phyloP scores from a whole-genome alignment of 1,140 invertebrate species.

The Lepidurus couesii region DNA sequence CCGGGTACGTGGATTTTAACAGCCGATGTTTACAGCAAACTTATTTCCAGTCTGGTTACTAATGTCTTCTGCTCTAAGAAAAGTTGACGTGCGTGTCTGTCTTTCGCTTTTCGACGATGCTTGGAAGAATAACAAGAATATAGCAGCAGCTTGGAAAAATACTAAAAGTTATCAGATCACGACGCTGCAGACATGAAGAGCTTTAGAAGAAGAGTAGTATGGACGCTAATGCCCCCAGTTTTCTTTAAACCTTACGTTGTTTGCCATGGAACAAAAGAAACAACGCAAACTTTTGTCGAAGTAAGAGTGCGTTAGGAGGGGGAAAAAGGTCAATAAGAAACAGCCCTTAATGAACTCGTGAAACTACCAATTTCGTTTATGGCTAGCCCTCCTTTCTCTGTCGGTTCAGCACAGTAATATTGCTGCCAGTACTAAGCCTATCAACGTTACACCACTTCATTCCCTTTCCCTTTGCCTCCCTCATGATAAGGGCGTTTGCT shows the following conservation, averaged over 20 bases:
- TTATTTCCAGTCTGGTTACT: background rate
- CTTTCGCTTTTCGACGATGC: background rate
- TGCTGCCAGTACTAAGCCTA: background rate
- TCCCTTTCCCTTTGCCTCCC: background rate
- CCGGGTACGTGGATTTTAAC: background rate
- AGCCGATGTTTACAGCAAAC: background rate
- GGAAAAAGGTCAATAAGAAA: conserved; percentile 4
- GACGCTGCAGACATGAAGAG: no score
- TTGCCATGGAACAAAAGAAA: no score
- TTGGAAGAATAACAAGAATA: no score
- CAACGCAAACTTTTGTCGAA: background rate
- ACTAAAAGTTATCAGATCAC: no score
- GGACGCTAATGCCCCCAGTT: no score
- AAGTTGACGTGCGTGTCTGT: background rate
- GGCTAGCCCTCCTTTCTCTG: background rate
- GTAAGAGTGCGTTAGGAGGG: background rate
- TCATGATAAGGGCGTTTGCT: background rate
- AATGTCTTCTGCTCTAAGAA: background rate
- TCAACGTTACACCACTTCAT: conserved; percentile 11
- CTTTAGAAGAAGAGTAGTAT: no score
- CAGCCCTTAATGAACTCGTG: conserved; percentile 13
- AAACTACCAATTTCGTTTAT: conserved; percentile 15
- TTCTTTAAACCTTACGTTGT: no score
- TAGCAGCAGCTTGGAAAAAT: no score
- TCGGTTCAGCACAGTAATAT: background rate